phyloP scores from a whole-genome alignment of 2,113 vertebrate species.

The Rhinichthys klamathensis region DNA sequence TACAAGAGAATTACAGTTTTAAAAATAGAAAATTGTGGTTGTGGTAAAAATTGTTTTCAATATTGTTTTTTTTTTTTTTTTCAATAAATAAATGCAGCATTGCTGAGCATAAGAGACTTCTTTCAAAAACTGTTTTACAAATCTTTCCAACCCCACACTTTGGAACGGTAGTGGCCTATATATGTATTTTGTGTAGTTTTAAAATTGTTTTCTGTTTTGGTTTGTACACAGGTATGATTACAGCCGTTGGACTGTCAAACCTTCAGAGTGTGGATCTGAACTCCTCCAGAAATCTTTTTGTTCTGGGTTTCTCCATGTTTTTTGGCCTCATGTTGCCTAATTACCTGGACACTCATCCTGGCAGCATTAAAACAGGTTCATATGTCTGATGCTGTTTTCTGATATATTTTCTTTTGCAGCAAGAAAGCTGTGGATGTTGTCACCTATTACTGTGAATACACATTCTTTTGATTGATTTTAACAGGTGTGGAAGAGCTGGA shows the following conservation, averaged over 20 bases:
- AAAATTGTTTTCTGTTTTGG: neutral
- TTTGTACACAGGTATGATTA: conserved; percentile 89
- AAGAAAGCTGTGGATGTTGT: neutral
- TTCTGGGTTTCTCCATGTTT: conserved; percentile 95
- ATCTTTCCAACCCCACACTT: neutral
- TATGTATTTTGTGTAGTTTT: neutral
- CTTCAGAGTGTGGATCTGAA: conserved; percentile 96
- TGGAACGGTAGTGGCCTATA: neutral
- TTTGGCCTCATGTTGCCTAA: conserved; percentile 89
- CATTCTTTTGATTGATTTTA: neutral
- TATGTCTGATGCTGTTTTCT: neutral
- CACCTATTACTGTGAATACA: neutral
- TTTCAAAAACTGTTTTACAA: neutral
- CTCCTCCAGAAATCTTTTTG: conserved; percentile 95
- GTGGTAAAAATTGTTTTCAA: neutral
- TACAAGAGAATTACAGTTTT: neutral
- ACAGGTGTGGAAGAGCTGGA: conserved; percentile 88
- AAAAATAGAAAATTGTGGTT: neutral
- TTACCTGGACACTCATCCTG: conserved; percentile 85
- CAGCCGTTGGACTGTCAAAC: conserved; percentile 94
- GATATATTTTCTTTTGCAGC: neutral
- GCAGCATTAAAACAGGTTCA: conserved; percentile 86
- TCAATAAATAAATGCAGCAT: neutral
- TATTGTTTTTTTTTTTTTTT: too few relatives aligned
- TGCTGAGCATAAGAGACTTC: neutral